Evolutionary conservation across 1,140 invertebrate genomes (phyloP).

Genomic region (Ceratosolen solmsi): DNA sequence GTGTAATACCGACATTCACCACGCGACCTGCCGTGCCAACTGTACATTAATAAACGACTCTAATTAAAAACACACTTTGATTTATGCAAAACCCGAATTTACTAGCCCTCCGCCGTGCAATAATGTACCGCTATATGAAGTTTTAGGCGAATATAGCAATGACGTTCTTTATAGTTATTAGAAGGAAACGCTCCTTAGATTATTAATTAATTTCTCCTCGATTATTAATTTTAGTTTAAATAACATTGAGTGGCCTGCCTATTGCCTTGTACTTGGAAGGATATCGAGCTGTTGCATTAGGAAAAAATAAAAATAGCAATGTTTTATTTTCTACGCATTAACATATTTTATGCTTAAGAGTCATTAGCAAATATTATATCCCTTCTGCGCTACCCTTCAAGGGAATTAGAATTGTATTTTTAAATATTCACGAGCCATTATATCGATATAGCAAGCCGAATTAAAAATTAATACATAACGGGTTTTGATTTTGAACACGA

Average conservation of each 20-base stretch:
- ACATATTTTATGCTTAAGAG: no score
- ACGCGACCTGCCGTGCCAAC: slow-evolving; percentile 14
- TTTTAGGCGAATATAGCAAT: slow-evolving; percentile 1
- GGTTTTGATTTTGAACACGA: no score
- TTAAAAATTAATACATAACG: no score
- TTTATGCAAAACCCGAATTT: slow-evolving; percentile 21
- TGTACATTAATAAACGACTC: slow-evolving; percentile 20
- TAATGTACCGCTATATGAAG: slow-evolving; percentile 8
- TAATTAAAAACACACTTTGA: slow-evolving; percentile 22
- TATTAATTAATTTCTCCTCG: background rate
- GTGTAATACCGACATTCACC: slow-evolving; percentile 18
- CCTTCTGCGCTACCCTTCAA: no score
- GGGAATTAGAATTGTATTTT: no score
- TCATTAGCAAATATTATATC: no score
- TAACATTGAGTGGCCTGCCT: background rate
- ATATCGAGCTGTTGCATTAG: no score
- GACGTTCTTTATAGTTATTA: slow-evolving; percentile 2
- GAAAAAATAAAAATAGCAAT: no score
- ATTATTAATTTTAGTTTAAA: background rate
- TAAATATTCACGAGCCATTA: no score
- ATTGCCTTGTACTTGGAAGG: no score
- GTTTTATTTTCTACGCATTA: no score
- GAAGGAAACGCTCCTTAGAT: background rate
- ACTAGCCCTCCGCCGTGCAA: slow-evolving; percentile 8
- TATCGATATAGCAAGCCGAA: no score